Evolutionary conservation across 2,888 invertebrate genomes (phyloP).

Genomic region (Amiota minor): DNA sequence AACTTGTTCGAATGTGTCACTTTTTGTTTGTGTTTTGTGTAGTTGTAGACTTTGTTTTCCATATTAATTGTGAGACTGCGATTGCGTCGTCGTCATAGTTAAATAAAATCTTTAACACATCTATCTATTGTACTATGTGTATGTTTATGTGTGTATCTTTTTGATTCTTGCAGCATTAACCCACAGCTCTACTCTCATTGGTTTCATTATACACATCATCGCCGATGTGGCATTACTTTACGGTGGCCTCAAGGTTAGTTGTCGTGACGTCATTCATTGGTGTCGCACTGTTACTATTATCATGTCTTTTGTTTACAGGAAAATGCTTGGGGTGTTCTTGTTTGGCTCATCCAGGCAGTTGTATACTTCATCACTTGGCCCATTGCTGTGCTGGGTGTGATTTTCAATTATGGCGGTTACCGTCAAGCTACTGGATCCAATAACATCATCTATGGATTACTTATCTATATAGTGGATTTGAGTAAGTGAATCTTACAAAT

Average conservation of each 20-base stretch:
- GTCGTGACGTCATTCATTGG: not conserved
- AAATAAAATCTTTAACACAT: not conserved
- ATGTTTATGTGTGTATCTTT: conserved; percentile 17
- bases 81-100: not conserved
- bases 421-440: conserved; percentile 46
- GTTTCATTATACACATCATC: conserved; percentile 48
- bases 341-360: conserved; percentile 56
- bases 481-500: conserved; percentile 44
- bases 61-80: not conserved
- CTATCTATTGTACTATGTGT: not conserved
- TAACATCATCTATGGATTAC: conserved; percentile 50
- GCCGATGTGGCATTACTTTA: conserved; percentile 53
- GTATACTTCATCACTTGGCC: conserved; percentile 56
- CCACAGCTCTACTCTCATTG: conserved; percentile 41
- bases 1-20: not conserved
- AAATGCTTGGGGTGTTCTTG: conserved; percentile 49
- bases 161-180: conserved; percentile 48
- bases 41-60: not conserved
- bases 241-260: conserved; percentile 55
- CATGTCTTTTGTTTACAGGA: conserved; percentile 39
- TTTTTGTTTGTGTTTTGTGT: not conserved
- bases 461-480: conserved; percentile 49
- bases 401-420: conserved; percentile 62
- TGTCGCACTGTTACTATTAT: too few relatives aligned
- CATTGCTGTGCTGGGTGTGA: conserved; percentile 56